Evolutionary conservation across 2,797 vertebrate genomes (phyloP).

Genomic region (Characodon lateralis): DNA sequence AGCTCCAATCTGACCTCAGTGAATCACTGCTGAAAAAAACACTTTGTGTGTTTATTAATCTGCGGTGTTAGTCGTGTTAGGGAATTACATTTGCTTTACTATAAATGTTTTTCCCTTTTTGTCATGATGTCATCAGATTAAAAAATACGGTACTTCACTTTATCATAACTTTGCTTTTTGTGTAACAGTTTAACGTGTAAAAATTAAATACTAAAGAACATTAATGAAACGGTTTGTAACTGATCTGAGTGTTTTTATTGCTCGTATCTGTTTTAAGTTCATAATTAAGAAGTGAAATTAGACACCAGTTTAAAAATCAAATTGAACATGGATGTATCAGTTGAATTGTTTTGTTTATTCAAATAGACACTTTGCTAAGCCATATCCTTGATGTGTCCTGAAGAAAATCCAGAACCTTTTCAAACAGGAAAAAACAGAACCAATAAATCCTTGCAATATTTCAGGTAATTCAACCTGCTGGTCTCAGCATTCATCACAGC

Average conservation of each 20-base stretch:
- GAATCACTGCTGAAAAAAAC: background rate
- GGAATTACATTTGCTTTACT: too few relatives aligned
- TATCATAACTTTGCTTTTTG: too few relatives aligned
- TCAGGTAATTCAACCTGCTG: constrained; percentile 92
- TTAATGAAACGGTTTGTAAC: background rate
- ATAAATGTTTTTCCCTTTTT: too few relatives aligned
- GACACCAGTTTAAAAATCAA: background rate
- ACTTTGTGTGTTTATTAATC: background rate
- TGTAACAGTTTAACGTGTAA: too few relatives aligned
- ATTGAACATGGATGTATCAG: background rate
- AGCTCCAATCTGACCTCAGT: background rate
- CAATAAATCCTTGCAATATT: background rate
- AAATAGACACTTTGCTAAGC: background rate
- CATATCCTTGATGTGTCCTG: background rate
- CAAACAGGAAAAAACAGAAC: background rate
- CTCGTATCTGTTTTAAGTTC: background rate
- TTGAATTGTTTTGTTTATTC: background rate
- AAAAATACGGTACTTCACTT: too few relatives aligned
- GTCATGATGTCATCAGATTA: too few relatives aligned
- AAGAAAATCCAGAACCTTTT: background rate
- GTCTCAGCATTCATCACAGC: constrained; percentile 93
- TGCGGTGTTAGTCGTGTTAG: background rate
- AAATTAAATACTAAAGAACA: too few relatives aligned
- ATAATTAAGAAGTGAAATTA: background rate
- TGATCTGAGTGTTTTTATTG: background rate